Conservation (phyloP, 2,797 vertebrate species). For the Amazona ochrocephala region DNA sequence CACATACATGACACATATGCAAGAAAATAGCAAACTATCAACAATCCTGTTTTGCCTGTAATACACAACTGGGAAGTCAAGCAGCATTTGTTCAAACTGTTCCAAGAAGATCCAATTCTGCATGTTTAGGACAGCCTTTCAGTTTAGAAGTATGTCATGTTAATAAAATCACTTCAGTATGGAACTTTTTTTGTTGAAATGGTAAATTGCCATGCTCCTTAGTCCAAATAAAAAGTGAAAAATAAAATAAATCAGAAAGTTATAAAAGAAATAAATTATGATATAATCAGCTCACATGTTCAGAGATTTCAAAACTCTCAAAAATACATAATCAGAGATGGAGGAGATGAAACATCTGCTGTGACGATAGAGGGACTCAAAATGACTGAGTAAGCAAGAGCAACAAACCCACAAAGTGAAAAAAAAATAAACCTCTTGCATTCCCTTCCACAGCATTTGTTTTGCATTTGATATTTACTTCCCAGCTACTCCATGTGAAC, state of each 20-base stretch:
- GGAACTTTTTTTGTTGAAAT: background rate
- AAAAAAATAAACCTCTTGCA: background rate
- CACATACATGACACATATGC: background rate
- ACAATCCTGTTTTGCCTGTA: background rate
- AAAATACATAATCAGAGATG: conserved; percentile 5
- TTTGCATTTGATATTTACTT: conserved; percentile 44
- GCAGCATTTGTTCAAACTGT: background rate
- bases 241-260: background rate
- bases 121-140: background rate
- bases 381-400: background rate
- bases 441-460: background rate
- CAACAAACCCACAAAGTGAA: background rate
- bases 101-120: background rate
- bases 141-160: background rate
- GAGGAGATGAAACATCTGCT: conserved; percentile 21
- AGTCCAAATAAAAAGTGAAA: background rate
- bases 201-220: background rate
- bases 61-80: background rate
- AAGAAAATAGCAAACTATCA: background rate
- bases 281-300: background rate
- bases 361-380: background rate
- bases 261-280: conserved; percentile 21
- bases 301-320: background rate
- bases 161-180: background rate
- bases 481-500: background rate